phyloP scores from a whole-genome alignment of 1,140 invertebrate species.

The Nomia melanderi region DNA sequence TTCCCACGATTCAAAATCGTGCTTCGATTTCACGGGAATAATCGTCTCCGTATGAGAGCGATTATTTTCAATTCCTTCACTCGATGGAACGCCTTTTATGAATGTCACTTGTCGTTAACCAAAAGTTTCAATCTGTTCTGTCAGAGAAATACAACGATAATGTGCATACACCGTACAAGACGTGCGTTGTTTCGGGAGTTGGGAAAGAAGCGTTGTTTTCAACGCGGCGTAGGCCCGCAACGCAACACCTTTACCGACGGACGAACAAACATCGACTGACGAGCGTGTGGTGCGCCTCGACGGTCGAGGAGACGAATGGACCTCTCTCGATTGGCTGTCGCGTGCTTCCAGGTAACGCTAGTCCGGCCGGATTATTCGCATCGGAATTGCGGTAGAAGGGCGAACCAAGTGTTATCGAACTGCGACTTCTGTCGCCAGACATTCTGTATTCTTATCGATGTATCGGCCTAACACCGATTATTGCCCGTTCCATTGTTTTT shows the following conservation, averaged over 20 bases:
- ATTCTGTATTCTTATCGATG: conserved; percentile 15
- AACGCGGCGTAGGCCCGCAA: not conserved
- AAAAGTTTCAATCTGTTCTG: no score
- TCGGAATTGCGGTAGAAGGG: conserved; percentile 12
- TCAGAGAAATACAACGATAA: no score
- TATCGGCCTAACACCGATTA: not conserved
- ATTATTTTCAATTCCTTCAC: not conserved
- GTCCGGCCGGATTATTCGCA: conserved; percentile 12
- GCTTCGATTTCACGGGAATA: no score
- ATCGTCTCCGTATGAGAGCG: no score
- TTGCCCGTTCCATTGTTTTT: conserved; percentile 8
- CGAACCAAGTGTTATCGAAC: conserved; percentile 6
- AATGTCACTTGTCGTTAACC: not conserved
- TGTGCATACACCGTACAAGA: no score
- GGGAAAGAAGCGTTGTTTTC: conserved; percentile 17
- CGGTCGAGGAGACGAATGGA: conserved; percentile 48
- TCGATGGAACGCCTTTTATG: not conserved
- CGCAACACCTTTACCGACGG: conserved; percentile 51
- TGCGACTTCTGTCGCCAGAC: not conserved
- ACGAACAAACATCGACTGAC: conserved; percentile 61
- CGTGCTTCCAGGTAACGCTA: conserved; percentile 33
- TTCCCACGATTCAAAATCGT: no score
- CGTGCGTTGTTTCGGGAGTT: no score
- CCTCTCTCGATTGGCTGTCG: conserved; percentile 38
- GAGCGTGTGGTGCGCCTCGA: conserved; percentile 42